Base-by-base conservation (phyloP, 1,140 invertebrate genomes). In the Cephus cinctus region DNA sequence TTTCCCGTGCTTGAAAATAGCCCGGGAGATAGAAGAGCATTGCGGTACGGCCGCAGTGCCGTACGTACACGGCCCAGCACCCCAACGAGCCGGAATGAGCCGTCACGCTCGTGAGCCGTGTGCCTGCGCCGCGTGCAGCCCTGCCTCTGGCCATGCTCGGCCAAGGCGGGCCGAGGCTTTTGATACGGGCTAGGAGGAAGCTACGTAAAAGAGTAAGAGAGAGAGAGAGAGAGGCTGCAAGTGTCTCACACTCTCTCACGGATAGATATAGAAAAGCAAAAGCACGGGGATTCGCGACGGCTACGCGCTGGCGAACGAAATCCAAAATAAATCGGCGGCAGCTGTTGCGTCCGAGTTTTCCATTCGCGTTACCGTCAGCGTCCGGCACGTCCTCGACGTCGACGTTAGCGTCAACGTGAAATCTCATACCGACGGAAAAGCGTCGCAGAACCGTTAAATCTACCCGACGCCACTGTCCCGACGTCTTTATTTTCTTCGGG, bases 311-410 rank as follows among this genome's bases (percentile, higher is more conserved):
- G 30, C 15, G 30, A 47, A 52, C 54, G 52, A 65, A 65, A 69
- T 75, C 61, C 54, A 69, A 73, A 75, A 75, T 73, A 72, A 75
- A 75, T 75, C 63, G 62, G 52, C 57, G 56, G 63, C 71, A 74
- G 71, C 67, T 75, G 70, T 67, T 65, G 65, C 58, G 48, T 56
- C 52, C 56, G 57, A 55, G 57, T 39, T 45, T 44, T 27, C 27
- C 42, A 39, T 48, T 45, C 35, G 46, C 41, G 19, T 35, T 20
- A 38, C 9, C 35, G 35, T 38, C 35, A 14, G 18, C 16, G 35
- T 18, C 11, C 2, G 16, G 11, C n/a, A n/a, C n/a, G n/a, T n/a
- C n/a, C n/a, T n/a, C 27, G 11, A 18, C 16, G 16, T 15, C 11
- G 9, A 5, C 16, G 11, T 38, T 15, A 36, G 9, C 35, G 9